These are phyloP conservation scores for Anolis apletophallus DNA, from an alignment of 2,797 vertebrate species.

Conservation along the genomic window DNA sequence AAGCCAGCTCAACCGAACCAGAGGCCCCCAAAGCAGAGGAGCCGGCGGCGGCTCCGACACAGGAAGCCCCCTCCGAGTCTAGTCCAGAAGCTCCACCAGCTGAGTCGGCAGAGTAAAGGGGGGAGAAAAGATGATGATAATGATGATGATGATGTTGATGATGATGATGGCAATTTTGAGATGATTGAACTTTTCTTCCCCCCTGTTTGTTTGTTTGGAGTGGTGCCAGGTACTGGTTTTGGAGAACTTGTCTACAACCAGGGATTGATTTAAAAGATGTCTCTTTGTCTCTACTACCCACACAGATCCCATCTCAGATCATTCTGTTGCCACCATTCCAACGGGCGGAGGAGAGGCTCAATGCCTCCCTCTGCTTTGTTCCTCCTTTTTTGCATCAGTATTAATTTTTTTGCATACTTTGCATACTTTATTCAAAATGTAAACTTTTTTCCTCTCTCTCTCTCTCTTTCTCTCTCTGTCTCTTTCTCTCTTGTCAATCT, in stretches of 20 bases:
- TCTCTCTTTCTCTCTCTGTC: conserved; percentile 71
- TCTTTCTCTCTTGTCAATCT: conserved; percentile 81
- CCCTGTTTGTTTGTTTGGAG: conserved; percentile 90
- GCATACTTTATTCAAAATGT: conserved; percentile 89
- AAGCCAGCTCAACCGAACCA: conserved; percentile 72
- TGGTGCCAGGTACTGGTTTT: conserved; percentile 90
- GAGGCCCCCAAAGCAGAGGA: conserved; percentile 83
- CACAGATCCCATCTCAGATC: conserved; percentile 89
- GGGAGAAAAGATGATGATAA: conserved; percentile 2
- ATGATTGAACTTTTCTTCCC: conserved; percentile 88
- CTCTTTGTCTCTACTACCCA: conserved; percentile 73
- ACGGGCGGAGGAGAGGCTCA: conserved; percentile 82
- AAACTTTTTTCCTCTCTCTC: conserved; percentile 80
- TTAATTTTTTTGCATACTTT: conserved; percentile 86
- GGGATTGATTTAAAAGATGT: conserved; percentile 92
- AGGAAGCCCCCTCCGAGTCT: conserved; percentile 81
- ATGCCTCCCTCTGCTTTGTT: conserved; percentile 81
- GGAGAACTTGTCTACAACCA: conserved; percentile 92
- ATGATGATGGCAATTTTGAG: conserved; percentile 70
- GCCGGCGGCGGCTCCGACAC: conserved; percentile 75
- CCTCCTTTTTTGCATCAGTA: conserved; percentile 89
- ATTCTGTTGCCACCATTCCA: conserved; percentile 87
- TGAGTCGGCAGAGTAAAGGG: conserved; percentile 85
- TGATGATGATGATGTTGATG: too few species aligned
- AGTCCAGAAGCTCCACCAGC: conserved; percentile 83